These are phyloP conservation scores for Gambelia wislizenii DNA, from an alignment of 2,797 vertebrate genomes.

Conservation along the genomic window DNA sequence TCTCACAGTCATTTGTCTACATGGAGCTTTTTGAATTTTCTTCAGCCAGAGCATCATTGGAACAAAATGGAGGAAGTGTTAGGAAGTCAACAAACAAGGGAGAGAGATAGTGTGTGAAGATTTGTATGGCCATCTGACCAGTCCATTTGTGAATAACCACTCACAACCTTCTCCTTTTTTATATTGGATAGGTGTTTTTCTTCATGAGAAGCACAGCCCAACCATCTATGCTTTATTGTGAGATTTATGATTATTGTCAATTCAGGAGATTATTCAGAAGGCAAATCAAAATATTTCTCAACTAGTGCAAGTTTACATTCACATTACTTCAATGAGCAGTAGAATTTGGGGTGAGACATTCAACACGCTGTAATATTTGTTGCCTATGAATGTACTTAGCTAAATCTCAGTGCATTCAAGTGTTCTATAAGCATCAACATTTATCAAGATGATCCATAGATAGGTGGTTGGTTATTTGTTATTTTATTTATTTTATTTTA, in stretches of 20 bases:
- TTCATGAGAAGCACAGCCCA: neutral
- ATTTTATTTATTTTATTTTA: no score
- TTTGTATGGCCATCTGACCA: neutral
- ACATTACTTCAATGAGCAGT: no score
- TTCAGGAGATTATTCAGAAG: neutral
- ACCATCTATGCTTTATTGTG: neutral
- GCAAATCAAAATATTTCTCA: neutral
- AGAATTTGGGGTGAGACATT: neutral
- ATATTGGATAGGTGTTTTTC: neutral
- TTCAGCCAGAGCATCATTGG: neutral
- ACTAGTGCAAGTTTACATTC: no score
- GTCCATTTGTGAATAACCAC: neutral
- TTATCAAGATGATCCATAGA: no score
- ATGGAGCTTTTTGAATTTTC: neutral
- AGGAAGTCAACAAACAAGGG: neutral
- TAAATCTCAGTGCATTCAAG: no score
- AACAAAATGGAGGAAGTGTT: neutral
- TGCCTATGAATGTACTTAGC: no score
- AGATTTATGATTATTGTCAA: neutral
- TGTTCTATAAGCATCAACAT: no score
- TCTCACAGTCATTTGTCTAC: neutral
- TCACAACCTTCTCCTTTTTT: neutral
- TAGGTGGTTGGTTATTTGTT: no score
- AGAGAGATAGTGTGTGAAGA: neutral
- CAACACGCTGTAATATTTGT: no score